phyloP scores from a whole-genome alignment of 2,797 vertebrate species.

The Nothura maculosa region DNA sequence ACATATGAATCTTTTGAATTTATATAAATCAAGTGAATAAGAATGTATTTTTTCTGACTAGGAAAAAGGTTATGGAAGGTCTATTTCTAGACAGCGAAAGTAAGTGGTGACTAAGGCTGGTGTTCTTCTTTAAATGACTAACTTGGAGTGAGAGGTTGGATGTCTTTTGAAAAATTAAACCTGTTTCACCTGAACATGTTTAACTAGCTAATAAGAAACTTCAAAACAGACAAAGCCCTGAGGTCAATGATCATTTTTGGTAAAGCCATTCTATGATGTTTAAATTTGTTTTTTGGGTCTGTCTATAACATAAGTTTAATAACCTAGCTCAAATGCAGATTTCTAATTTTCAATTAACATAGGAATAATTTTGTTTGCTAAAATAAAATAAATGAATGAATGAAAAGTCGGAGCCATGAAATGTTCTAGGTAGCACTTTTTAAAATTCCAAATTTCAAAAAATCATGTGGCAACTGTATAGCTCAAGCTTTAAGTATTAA shows the following conservation, averaged over 20 bases:
- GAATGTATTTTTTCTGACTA: conserved; percentile 82
- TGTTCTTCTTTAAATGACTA: conserved; percentile 90
- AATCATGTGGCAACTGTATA: conserved; percentile 96
- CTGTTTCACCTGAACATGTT: conserved; percentile 93
- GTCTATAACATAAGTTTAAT: conserved; percentile 95
- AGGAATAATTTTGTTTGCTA: conserved; percentile 97
- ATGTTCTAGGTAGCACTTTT: conserved; percentile 95
- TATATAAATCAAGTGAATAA: conserved; percentile 72
- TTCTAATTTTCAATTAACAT: conserved; percentile 97
- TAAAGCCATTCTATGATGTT: conserved; percentile 92
- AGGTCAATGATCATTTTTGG: conserved; percentile 89
- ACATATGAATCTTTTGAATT: conserved; percentile 73
- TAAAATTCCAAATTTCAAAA: conserved; percentile 95
- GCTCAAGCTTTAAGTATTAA: conserved; percentile 98
- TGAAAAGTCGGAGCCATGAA: conserved; percentile 93
- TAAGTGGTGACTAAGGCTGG: conserved; percentile 84
- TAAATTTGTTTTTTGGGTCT: conserved; percentile 94
- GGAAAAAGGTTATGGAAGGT: conserved; percentile 81
- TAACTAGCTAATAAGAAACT: conserved; percentile 97
- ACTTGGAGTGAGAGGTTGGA: conserved; percentile 91
- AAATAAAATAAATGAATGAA: conserved; percentile 98
- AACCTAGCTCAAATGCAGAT: conserved; percentile 94
- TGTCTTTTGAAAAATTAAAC: conserved; percentile 96
- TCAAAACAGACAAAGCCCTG: conserved; percentile 88
- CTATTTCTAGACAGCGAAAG: conserved; percentile 84